A percentile compares a stretch with the other conserved stretches of the same genome.
These are phyloP conservation scores for Ophioninae sp. DNA, from an alignment of 2,888 invertebrate genomes.

Conservation along the genomic window DNA sequence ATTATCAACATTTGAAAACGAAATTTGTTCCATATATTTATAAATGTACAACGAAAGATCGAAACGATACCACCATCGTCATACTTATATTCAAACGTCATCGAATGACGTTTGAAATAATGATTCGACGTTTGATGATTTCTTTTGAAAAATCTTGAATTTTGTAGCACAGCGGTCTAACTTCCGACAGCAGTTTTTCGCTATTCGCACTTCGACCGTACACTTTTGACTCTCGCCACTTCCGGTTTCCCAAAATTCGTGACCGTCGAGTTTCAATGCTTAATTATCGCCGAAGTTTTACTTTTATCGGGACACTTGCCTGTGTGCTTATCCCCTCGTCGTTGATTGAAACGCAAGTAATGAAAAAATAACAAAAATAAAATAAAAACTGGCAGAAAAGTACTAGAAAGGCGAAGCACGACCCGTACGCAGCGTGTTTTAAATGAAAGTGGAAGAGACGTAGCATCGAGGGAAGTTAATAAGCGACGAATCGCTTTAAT, in stretches of 20 bases:
- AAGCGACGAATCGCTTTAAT: constrained; percentile 68
- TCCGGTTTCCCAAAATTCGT: not conserved
- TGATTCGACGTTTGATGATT: too few relatives aligned
- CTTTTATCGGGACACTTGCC: not conserved
- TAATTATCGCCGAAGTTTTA: not conserved
- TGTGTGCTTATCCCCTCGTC: not conserved
- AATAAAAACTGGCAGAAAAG: not conserved
- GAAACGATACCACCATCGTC: too few relatives aligned
- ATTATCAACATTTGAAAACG: too few relatives aligned
- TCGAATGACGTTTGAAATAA: too few relatives aligned
- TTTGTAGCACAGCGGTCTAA: too few relatives aligned
- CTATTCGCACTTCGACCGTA: not conserved
- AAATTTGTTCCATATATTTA: too few relatives aligned
- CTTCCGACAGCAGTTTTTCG: not conserved
- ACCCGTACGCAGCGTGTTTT: constrained; percentile 26
- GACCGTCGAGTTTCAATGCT: not conserved
- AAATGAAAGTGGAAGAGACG: constrained; percentile 46
- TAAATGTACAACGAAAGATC: too few relatives aligned
- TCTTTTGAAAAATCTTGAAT: too few relatives aligned
- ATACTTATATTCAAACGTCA: too few relatives aligned
- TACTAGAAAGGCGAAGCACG: constrained; percentile 28
- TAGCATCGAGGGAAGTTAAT: constrained; percentile 49
- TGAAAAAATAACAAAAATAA: not conserved
- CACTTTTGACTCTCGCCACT: not conserved
- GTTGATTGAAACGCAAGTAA: not conserved